These are phyloP conservation scores for Dendrocincla fuliginosa DNA, from an alignment of 2,797 vertebrate species.

Conservation along the genomic window DNA sequence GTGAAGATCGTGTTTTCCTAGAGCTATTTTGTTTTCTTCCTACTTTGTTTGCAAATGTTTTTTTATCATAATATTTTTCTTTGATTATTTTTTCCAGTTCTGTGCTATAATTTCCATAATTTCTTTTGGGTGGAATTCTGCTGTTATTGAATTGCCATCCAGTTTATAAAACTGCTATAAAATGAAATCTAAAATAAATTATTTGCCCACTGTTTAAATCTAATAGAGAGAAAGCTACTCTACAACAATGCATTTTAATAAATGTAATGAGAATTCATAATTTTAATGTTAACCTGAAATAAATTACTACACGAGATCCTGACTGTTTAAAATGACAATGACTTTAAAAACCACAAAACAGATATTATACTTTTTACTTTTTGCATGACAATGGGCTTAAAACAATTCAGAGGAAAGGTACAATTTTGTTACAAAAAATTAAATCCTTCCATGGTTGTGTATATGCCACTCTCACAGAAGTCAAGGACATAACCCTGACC, in stretches of 20 bases:
- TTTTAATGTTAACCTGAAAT: neutral
- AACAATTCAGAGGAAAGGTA: neutral
- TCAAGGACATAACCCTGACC: constrained; percentile 32
- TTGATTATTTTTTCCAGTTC: neutral
- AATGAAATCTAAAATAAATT: neutral
- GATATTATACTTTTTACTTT: neutral
- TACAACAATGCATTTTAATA: neutral
- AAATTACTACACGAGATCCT: neutral
- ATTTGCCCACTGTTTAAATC: neutral
- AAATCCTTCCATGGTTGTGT: neutral
- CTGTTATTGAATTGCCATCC: neutral
- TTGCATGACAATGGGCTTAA: neutral
- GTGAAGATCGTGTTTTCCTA: neutral
- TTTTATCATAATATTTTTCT: neutral
- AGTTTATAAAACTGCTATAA: neutral
- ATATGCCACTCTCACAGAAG: neutral
- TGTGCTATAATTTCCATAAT: neutral
- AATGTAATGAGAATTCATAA: neutral
- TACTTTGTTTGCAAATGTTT: neutral
- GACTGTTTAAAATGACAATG: neutral
- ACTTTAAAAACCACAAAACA: neutral
- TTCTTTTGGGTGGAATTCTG: neutral
- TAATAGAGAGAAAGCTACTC: neutral
- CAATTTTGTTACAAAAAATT: neutral
- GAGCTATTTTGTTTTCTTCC: neutral